Conservation (phyloP, 1,140 invertebrate species). For the Tachypleus tridentatus region DNA sequence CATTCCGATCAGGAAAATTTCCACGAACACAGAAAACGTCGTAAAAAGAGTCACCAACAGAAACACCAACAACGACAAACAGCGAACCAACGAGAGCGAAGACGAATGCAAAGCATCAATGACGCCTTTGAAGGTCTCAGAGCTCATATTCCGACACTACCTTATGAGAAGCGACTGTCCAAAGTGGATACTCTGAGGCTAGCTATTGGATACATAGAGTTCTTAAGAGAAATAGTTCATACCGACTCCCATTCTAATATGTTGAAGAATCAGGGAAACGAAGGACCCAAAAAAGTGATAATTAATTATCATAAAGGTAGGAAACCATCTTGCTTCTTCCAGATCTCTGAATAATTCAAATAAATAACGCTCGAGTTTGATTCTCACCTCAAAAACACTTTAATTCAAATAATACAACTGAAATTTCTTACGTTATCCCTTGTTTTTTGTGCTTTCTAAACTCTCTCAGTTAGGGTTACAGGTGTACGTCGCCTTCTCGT, state of each 20-base stretch:
- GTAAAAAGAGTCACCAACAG: slow-evolving; percentile 31
- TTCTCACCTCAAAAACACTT: no score
- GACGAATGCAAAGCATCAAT: slow-evolving; percentile 91
- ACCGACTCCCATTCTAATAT: slow-evolving; percentile 44
- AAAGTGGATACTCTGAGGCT: slow-evolving; percentile 86
- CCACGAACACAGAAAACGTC: neutral
- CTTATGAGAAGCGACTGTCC: slow-evolving; percentile 88
- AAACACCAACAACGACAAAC: slow-evolving; percentile 83
- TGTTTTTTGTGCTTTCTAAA: no score
- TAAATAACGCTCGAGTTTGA: no score
- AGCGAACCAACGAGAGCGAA: slow-evolving; percentile 79
- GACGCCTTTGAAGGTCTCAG: slow-evolving; percentile 81
- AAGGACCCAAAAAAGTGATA: slow-evolving; percentile 45
- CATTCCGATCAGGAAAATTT: slow-evolving; percentile 5
- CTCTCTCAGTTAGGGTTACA: no score
- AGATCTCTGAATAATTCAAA: no score
- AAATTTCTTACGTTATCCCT: no score
- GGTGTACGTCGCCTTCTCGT: no score
- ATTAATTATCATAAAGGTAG: slow-evolving; percentile 48
- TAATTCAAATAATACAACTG: no score
- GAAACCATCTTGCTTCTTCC: no score
- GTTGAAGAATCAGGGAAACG: slow-evolving; percentile 26
- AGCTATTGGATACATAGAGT: slow-evolving; percentile 88
- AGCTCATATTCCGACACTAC: slow-evolving; percentile 82
- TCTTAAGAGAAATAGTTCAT: slow-evolving; percentile 70